phyloP scores from a whole-genome alignment of 2,113 vertebrate species.

The Phalacrocorax carbo region DNA sequence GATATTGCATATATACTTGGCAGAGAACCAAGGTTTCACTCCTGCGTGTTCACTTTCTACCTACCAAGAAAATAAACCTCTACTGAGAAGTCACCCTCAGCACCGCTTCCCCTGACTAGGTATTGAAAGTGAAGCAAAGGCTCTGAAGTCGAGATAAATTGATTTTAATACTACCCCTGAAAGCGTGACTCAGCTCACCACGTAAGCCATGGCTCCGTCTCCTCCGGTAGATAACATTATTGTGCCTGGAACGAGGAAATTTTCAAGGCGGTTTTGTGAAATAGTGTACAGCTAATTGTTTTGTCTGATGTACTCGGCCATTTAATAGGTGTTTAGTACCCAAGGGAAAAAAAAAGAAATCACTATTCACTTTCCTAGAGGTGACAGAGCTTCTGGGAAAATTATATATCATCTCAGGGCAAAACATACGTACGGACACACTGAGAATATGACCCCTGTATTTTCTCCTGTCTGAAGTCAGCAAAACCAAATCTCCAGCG shows the following conservation, averaged over 20 bases:
- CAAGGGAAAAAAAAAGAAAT: background rate
- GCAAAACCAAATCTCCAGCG: too few relatives aligned
- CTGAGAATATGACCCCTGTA: rapidly evolving
- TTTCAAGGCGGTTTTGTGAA: background rate
- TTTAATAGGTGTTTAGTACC: background rate
- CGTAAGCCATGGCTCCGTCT: background rate
- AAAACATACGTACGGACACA: background rate
- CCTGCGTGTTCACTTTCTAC: background rate
- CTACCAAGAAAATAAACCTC: background rate
- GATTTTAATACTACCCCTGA: background rate
- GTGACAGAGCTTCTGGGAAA: background rate
- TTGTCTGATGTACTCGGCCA: background rate
- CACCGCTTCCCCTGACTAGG: background rate
- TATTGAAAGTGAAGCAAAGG: background rate
- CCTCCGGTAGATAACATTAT: background rate
- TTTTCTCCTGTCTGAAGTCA: background rate
- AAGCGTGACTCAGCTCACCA: background rate
- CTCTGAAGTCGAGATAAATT: background rate
- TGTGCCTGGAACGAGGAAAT: too few relatives aligned
- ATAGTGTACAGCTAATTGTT: background rate
- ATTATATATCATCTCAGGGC: background rate
- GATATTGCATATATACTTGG: rapidly evolving
- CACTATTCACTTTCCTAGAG: too few relatives aligned
- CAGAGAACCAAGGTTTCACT: background rate
- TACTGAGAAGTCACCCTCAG: background rate